Base-by-base conservation (phyloP, 92 coral and sea anemone genomes). In the Heliopora coerulea region DNA sequence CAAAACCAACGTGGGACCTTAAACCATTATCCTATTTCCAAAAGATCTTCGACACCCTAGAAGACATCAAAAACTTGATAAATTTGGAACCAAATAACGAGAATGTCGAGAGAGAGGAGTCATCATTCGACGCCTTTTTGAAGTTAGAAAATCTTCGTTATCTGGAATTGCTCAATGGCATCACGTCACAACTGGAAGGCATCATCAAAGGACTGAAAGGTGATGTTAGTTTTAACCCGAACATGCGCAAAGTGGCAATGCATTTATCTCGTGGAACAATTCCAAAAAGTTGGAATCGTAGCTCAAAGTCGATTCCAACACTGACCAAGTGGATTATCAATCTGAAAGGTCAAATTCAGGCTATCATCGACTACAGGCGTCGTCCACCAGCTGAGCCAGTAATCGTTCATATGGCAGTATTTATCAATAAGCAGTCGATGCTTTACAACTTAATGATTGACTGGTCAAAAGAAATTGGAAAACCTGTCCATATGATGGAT, bases 381-480 rank as follows among this genome's bases (percentile, higher is more conserved):
- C 39, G 13, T 34, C 49, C 34, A 24, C 26, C 58, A 29, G 35
- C 40, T 14, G 34, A 24, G 35, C 52, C 77, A 20, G 30, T 70
- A 28, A 34, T 31, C 40, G 42, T 70, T 54, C 39, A 70, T 70
- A 30, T 54, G 8, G 48, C 62, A 31, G 77, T 32, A 1, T 70
- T 70, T 34, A n/a, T 70, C 1, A 54, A 50, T 21, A 70, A 70
- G 44, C 52, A 54, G 40, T 32, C 63, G 33, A 21, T 70, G 20
- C 19, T 52, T 21, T 39, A 70, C 35, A 63, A 48, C 63, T 30
- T 70, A 34, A n/a, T 70, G 64, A 29, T 49, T 0, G 77, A 70
- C 29, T 70, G 62, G 77, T 70, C 77, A 50, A 70, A 34, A 70
- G 14, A 27, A 30, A 70, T 19, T 70, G 77, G 77, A 70, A 30